Conservation (phyloP, 1,140 invertebrate species). For the Pogonognathellus flavescens region DNA sequence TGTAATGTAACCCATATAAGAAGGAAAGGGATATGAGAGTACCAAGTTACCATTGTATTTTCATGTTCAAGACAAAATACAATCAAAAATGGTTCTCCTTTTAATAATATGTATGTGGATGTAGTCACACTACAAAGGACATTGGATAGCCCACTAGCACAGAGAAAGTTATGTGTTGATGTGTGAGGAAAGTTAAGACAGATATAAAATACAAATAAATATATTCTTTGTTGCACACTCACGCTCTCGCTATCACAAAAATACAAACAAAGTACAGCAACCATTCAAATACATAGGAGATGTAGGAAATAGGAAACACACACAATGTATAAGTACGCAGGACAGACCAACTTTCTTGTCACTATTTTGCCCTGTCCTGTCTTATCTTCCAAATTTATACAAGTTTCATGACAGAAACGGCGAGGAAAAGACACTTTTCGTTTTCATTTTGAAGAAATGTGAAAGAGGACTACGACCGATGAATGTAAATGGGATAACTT, state of each 20-base stretch:
- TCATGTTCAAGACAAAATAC: neutral
- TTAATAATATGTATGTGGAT: neutral
- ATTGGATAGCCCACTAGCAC: neutral
- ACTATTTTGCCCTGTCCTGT: neutral
- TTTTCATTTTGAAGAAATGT: slow-evolving; percentile 50
- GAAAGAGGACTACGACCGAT: slow-evolving; percentile 18
- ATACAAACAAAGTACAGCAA: neutral
- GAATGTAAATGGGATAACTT: slow-evolving; percentile 49
- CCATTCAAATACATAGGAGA: no score
- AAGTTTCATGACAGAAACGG: slow-evolving; percentile 27
- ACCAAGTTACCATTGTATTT: neutral
- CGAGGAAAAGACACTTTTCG: slow-evolving; percentile 40
- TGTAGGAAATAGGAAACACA: no score
- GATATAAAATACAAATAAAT: slow-evolving; percentile 40
- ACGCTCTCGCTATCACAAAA: slow-evolving; percentile 5
- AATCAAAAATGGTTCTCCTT: slow-evolving; percentile 9
- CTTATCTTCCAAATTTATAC: slow-evolving; percentile 45
- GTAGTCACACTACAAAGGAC: neutral
- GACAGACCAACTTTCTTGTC: slow-evolving; percentile 25
- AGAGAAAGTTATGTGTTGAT: slow-evolving; percentile 46
- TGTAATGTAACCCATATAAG: neutral
- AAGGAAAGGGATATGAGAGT: neutral
- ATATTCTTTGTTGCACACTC: slow-evolving; percentile 37
- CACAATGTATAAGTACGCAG: neutral
- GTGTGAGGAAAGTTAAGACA: slow-evolving; percentile 38